These are phyloP conservation scores for Acanthosoma haemorrhoidale DNA, from an alignment of 2,888 invertebrate species.

Conservation along the genomic window DNA sequence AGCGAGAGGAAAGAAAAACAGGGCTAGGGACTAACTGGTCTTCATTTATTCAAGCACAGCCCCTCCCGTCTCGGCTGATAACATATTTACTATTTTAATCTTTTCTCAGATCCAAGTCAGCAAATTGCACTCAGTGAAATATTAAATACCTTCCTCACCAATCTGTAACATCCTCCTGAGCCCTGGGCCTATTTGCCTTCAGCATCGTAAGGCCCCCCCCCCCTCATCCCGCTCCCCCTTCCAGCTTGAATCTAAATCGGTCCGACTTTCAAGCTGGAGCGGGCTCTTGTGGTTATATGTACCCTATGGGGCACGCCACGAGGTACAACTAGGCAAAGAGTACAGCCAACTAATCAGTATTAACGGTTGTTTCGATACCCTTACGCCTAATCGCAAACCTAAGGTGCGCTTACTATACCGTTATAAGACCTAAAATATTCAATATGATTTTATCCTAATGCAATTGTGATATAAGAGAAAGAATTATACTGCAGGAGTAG, in stretches of 20 bases:
- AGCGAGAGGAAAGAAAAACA: not conserved
- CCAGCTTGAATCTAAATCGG: not conserved
- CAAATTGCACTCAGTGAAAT: not conserved
- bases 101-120: conserved; percentile 18
- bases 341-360: too few species aligned
- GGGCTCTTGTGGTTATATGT: too few species aligned
- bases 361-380: too few species aligned
- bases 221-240: not conserved
- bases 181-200: not conserved
- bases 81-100: conserved; percentile 28
- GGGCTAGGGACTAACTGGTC: not conserved
- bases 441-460: too few species aligned
- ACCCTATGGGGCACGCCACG: too few species aligned
- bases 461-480: too few species aligned
- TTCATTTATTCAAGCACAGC: not conserved
- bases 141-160: not conserved
- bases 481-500: too few species aligned
- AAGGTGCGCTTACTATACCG: too few species aligned
- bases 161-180: not conserved
- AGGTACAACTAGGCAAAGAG: too few species aligned
- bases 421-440: too few species aligned
- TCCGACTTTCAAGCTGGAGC: too few species aligned
- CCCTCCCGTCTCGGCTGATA: not conserved
- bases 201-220: not conserved
- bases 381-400: too few species aligned